Evolutionary conservation across 1,140 invertebrate genomes (phyloP), one percentile per base, ranked within the genome.

Genomic region (Zaprionus gabonicus): DNA sequence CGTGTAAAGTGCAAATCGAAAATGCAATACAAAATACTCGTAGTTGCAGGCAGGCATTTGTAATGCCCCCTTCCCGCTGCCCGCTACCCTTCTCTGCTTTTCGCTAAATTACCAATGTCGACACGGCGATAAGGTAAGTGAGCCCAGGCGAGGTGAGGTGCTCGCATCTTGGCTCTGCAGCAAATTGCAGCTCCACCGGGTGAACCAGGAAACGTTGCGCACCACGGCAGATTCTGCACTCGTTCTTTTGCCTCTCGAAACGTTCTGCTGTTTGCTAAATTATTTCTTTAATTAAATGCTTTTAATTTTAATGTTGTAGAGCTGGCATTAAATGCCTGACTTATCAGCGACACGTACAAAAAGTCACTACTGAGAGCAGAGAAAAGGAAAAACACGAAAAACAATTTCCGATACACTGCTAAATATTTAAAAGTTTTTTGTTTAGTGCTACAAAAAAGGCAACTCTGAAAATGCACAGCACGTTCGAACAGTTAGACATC

Each of bases 1-100:
- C 84, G 84, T 87, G 84, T 88, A 90, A 87, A 87, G 84, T 87
- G 84, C 84, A 87, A 90, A 87, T 87, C 84, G 84, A 87, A 87
- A 87, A 87, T 79, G 84, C 78, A 87, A 87, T 87, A 87, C 84
- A 87, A 87, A 82, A 84, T 83, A 74, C 78, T 64, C 53, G 36
- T 72, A 44, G 28, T 38, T 17, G 31, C 62, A 49, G 62, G 69
- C 69, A 67, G 70, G 31, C 70, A 72, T 71, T 76, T 76, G 71
- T 73, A 73, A 73, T 62, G 46, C 20, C 20, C 41, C 2, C n/a
- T 41, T 49, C 49, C 36, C 60, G 38, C 27, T 46, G 28, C 25
- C 31, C 38, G 0, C 41, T 31, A 2, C n/a, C 13, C 25, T 36
- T 10, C 23, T 56, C 46, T 72, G 44, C 46, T 69, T 87, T 78